Conservation (phyloP, 2,113 vertebrate genomes). For the Kryptolebias marmoratus region DNA sequence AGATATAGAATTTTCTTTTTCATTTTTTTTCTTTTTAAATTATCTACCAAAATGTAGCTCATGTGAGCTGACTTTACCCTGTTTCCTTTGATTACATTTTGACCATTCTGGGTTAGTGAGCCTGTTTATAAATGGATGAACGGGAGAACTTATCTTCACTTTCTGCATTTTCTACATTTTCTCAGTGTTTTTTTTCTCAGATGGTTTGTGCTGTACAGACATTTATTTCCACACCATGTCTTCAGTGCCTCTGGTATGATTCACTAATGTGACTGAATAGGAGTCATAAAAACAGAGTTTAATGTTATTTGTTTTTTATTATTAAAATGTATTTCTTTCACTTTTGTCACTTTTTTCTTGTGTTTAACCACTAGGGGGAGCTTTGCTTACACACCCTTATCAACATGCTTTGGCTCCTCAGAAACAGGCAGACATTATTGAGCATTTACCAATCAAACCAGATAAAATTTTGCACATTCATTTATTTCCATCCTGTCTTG, state of each 20-base stretch:
- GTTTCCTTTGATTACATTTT: no score
- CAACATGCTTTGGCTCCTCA: background rate
- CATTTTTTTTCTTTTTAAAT: no score
- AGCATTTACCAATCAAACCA: background rate
- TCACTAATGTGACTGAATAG: background rate
- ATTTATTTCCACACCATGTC: slow-evolving; percentile 2
- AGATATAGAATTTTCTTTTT: no score
- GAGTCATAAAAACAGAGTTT: slow-evolving; percentile 1
- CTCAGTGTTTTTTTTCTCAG: no score
- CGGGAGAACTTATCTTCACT: no score
- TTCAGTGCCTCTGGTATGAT: slow-evolving; percentile 1
- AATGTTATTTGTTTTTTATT: slow-evolving; percentile 18
- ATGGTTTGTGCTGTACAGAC: background rate
- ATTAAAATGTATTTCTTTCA: slow-evolving; percentile 10
- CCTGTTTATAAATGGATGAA: no score
- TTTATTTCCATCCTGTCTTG: background rate
- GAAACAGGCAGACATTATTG: background rate
- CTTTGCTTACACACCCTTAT: slow-evolving; percentile 28
- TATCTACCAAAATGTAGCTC: no score
- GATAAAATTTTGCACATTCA: background rate
- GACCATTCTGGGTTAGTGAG: no score
- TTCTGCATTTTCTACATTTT: no score
- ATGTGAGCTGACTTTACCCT: no score
- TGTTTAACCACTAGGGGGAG: slow-evolving; percentile 53
- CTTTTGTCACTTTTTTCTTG: background rate